Base-by-base conservation (phyloP, 2,113 vertebrate species). In the Oryzias melastigma region DNA sequence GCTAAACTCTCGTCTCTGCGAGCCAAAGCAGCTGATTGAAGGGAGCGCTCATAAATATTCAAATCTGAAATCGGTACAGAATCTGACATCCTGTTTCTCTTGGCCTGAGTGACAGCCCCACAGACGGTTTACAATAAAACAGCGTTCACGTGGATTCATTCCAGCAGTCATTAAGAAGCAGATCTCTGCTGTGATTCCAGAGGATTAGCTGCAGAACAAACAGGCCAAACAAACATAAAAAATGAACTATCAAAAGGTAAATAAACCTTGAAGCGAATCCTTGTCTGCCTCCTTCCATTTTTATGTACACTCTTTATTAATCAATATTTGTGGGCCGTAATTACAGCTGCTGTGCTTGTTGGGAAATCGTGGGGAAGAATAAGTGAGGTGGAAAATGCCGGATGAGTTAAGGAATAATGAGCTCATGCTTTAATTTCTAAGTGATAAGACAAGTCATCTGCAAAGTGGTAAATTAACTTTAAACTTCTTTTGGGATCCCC, bases 281-380 rank as follows among this genome's bases (percentile, higher is more conserved):
- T 87, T 85, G 82, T 91, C 91, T 88, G 64, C 82, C 83, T 90
- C 73, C 86, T 89, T 91, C 51, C 52, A 86, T 84, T 92, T 91
- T 87, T 85, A 91, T 93, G 87, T 89, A 87, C 88, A 83, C 86
- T 90, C 89, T 91, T 93, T 95, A 95, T 95, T 95, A 94, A 98
- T 96, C 94, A 95, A 91, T 93, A 93, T 94, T 95, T 95, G 94
- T 77, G 90, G 90, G 91, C 90, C 90, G 88, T 93, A 94, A 95
- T 95, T 96, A 93, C 91, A 91, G 89, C 88, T 93, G 90, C 92
- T 94, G 92, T 59, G 90, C 90, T 92, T 90, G 84, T 93, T 92
- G 87, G 80, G 93, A 58, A 88, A 91, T 94, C 94, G 94, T 92
- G 90, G 86, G 95, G 93, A 95, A 94, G 93, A 95, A 95, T 95